phyloP scores from a whole-genome alignment of 2,888 invertebrate species.

The Synanthedon vespiformis region DNA sequence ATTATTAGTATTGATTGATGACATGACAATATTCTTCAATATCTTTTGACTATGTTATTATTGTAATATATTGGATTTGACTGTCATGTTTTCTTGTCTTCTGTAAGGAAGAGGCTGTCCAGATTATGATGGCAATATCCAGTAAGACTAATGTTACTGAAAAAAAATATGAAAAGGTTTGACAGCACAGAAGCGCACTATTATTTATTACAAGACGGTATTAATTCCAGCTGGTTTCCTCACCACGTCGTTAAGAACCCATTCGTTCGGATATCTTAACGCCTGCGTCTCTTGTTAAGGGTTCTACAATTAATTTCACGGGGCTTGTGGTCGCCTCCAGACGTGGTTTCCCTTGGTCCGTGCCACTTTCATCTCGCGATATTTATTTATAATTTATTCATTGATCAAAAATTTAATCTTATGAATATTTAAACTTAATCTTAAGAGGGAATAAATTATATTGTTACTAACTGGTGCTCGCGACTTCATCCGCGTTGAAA shows the following conservation, averaged over 20 bases:
- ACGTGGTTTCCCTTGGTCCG: conserved; percentile 27
- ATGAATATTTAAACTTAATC: background rate
- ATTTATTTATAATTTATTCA: background rate
- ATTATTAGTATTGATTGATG: no score
- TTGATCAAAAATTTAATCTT: no score
- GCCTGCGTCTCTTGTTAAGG: conserved; percentile 20
- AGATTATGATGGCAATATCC: no score
- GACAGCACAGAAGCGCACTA: no score
- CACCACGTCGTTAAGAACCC: conserved; percentile 36
- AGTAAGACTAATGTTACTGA: no score
- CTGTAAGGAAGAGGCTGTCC: no score
- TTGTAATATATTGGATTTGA: background rate
- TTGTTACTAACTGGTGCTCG: no score
- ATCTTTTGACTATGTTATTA: background rate
- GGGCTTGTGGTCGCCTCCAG: conserved; percentile 52
- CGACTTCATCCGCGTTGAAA: no score
- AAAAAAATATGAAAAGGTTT: no score
- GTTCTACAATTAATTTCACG: conserved; percentile 55
- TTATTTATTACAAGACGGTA: background rate
- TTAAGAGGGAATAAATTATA: background rate
- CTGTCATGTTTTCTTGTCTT: no score
- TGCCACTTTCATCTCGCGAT: conserved; percentile 18
- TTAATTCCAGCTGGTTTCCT: conserved; percentile 12
- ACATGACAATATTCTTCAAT: no score
- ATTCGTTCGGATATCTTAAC: conserved; percentile 48